A percentile compares a stretch with the other conserved stretches of the same genome.
Evolutionary conservation across 2,888 invertebrate species (phyloP).

Genomic region (Tachina grossa): DNA sequence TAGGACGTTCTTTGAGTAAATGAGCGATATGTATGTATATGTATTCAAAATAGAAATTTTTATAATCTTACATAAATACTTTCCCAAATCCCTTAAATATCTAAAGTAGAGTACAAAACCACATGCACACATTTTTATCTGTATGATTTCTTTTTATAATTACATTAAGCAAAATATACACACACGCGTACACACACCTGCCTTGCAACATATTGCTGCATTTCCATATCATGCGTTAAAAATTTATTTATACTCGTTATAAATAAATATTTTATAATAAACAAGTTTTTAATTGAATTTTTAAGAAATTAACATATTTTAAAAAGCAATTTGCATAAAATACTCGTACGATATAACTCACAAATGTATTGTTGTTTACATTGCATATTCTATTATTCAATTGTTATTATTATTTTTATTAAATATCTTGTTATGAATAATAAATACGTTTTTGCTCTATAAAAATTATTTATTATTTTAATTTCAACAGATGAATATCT

Average conservation of each 20-base stretch:
- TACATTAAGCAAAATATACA: not conserved
- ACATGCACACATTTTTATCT: not conserved
- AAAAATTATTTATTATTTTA: constrained; percentile 29
- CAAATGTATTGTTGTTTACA: not conserved
- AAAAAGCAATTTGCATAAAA: constrained; percentile 47
- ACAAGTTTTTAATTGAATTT: constrained; percentile 56
- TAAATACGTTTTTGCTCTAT: constrained; percentile 20
- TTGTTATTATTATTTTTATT: constrained; percentile 4
- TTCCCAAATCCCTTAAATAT: not conserved
- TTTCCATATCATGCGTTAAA: not conserved
- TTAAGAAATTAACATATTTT: constrained; percentile 57
- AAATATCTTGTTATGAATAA: constrained; percentile 27
- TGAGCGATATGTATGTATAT: no score
- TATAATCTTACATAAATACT: no score
- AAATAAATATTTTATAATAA: constrained; percentile 42
- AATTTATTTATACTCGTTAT: not conserved
- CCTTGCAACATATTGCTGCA: not conserved
- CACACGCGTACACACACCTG: not conserved
- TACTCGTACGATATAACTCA: not conserved
- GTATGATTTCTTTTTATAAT: constrained; percentile 15
- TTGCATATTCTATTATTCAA: constrained; percentile 12
- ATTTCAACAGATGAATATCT: constrained; percentile 45
- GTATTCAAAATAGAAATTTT: no score
- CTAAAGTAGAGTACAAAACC: not conserved
- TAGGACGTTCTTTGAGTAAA: no score